These are phyloP conservation scores for Tarsius wallacei DNA, from an alignment of 2,797 vertebrate genomes.

Conservation along the genomic window DNA sequence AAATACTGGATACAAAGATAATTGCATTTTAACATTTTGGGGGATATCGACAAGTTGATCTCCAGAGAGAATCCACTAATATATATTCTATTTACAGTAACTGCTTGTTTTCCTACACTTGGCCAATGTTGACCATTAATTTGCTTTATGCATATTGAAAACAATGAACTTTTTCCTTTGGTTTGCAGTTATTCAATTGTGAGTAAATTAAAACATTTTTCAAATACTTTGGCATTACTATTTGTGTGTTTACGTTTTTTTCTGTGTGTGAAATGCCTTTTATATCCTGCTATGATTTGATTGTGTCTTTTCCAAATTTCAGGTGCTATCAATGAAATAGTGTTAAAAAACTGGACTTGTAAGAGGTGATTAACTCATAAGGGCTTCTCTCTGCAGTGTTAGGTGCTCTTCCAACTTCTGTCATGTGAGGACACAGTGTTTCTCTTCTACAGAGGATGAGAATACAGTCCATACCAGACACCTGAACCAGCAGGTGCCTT, in stretches of 20 bases:
- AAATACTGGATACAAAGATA: not conserved
- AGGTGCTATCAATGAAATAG: not conserved
- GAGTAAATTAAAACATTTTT: slow-evolving; percentile 33
- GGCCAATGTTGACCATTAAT: not conserved
- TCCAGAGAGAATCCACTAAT: not conserved
- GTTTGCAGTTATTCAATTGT: not conserved
- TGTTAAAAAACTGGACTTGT: not conserved
- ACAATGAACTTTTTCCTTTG: not conserved
- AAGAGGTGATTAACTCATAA: no score
- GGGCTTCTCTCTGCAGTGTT: not conserved
- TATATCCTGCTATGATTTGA: not conserved
- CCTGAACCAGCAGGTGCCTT: not conserved
- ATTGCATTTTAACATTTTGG: not conserved
- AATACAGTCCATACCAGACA: not conserved
- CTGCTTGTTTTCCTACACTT: not conserved
- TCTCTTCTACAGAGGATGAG: not conserved
- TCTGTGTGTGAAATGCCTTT: not conserved
- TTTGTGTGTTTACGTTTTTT: not conserved
- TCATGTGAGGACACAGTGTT: not conserved
- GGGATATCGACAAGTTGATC: not conserved
- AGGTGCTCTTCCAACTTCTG: not conserved
- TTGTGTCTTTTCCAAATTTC: not conserved
- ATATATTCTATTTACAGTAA: not conserved
- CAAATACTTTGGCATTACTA: not conserved
- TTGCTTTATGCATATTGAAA: not conserved